Percentiles rank a stretch among this genome's conserved stretches.
Conservation (phyloP, 2,888 invertebrate genomes). For the Dolichopus griseipennis region DNA sequence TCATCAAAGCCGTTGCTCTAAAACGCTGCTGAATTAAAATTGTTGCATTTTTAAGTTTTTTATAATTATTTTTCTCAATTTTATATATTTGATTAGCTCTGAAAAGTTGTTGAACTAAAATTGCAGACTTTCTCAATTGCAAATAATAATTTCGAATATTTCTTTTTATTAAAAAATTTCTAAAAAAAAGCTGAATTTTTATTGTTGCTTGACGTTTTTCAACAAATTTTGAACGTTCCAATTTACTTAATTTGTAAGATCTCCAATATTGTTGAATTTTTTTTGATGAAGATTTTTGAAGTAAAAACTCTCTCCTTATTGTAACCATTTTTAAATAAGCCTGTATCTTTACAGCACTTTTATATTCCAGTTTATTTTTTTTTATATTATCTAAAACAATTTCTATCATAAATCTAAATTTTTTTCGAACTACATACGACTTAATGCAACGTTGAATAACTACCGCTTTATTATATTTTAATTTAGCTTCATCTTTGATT, state of each 20-base stretch:
- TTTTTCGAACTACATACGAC: slow-evolving; percentile 37
- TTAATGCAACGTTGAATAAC: slow-evolving; percentile 24
- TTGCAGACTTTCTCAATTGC: slow-evolving; percentile 20
- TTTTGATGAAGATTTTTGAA: slow-evolving; percentile 28
- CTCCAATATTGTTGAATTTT: slow-evolving; percentile 43
- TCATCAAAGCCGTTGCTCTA: slow-evolving; percentile 36
- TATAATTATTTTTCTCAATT: slow-evolving; percentile 23
- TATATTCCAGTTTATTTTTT: slow-evolving; percentile 21
- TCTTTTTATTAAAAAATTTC: slow-evolving; percentile 28
- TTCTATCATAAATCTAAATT: slow-evolving; percentile 37
- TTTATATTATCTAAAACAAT: slow-evolving; percentile 21
- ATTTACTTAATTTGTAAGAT: slow-evolving; percentile 23
- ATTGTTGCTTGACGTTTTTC: slow-evolving; percentile 21
- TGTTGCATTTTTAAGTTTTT: slow-evolving; percentile 29
- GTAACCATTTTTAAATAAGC: slow-evolving; percentile 36
- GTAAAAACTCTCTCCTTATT: slow-evolving; percentile 28
- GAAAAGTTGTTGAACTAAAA: slow-evolving; percentile 28
- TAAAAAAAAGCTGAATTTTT: slow-evolving; percentile 28
- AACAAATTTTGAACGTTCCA: slow-evolving; percentile 28
- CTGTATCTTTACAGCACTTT: slow-evolving; percentile 33
- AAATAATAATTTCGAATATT: slow-evolving; percentile 24
- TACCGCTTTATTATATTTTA: slow-evolving; percentile 27
- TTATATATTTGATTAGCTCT: slow-evolving; percentile 28
- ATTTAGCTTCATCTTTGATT: slow-evolving; percentile 23
- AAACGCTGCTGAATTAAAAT: slow-evolving; percentile 43